These are phyloP conservation scores for Jordanella pulchra DNA, from an alignment of 2,797 vertebrate genomes.

Conservation along the genomic window DNA sequence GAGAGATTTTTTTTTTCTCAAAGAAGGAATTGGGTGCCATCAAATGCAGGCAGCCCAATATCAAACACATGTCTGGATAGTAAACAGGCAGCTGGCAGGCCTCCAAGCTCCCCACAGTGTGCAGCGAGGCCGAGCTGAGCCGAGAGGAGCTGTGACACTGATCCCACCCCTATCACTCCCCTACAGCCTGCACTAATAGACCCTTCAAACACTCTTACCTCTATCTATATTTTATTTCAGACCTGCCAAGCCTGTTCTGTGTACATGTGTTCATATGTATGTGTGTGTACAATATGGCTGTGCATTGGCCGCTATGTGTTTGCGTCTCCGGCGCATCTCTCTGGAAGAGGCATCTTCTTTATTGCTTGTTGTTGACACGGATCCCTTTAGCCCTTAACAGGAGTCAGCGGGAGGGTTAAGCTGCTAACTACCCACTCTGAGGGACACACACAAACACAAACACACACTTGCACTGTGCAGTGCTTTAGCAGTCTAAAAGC, in stretches of 20 bases:
- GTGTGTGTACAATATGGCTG: conserved; percentile 37
- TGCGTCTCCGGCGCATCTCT: conserved; percentile 47
- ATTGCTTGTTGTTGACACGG: conserved; percentile 80
- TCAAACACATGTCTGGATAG: conserved; percentile 71
- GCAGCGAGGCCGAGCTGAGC: conserved; percentile 51
- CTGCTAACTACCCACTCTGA: conserved; percentile 69
- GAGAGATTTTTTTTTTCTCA: conserved; percentile 66
- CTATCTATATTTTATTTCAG: conserved; percentile 82
- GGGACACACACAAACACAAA: conserved; percentile 33
- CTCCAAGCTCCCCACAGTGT: conserved; percentile 67
- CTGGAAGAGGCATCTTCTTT: conserved; percentile 73
- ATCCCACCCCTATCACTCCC: conserved; percentile 73
- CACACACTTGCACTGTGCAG: conserved; percentile 31
- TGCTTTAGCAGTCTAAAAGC: conserved; percentile 62
- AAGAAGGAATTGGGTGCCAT: conserved; percentile 72
- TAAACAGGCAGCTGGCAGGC: conserved; percentile 79
- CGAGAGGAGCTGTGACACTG: conserved; percentile 71
- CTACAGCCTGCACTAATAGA: conserved; percentile 77
- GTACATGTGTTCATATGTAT: conserved; percentile 44
- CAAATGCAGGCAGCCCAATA: conserved; percentile 64
- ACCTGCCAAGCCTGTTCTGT: conserved; percentile 64
- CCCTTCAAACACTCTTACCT: conserved; percentile 79
- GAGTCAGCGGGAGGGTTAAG: conserved; percentile 74
- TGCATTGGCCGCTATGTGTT: conserved; percentile 48
- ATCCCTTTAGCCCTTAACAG: conserved; percentile 80